Evolutionary conservation across 2,797 vertebrate genomes (phyloP), one percentile per base, ranked within the genome.

Genomic region (Sebastes iracundus): DNA sequence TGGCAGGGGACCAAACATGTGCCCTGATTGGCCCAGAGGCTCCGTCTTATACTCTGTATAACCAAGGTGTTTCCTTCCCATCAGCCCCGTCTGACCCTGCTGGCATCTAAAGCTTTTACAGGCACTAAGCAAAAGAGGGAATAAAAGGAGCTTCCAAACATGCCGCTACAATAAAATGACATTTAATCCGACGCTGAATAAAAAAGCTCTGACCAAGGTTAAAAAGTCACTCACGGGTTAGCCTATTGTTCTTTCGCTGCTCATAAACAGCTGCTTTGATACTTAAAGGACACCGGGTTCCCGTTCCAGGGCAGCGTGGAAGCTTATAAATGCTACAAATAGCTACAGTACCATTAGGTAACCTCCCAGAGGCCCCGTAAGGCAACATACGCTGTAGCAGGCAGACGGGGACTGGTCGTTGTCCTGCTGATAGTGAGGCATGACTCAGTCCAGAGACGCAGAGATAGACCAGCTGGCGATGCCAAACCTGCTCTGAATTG

Each of bases 261-360:
- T 83, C 69, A 60, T 78, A 87, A 91, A 85, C 87, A 90, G 84
- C 87, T 91, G 90, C 84, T 80, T 82, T 83, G 75, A 89, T 84
- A 79, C 82, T 89, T 64, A 83, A 58, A 77, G 77, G 86, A 89
- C 85, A 76, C 78, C 1, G 16, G 82, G 80, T 71, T 82, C 82
- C 71, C 67, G 53, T 82, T 87, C 30, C 14, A 72, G 76, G 70
- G 35, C 82, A 73, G 72, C 62, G 16, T 60, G 42, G 77, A 83
- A 70, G 90, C 80, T 70, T 91, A 87, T 91, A 88, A 90, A 92
- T 77, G 77, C 91, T 77, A 77, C 88, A 91, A 91, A 94, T 89
- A 91, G 90, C 87, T 81, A 75, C 90, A 88, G 75, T 84, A 90
- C 82, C 80, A 85, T 90, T 78, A 89, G 88, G 79, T 88, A 89